phyloP scores from a whole-genome alignment of 2,888 invertebrate genomes.

The Tachina fera region DNA sequence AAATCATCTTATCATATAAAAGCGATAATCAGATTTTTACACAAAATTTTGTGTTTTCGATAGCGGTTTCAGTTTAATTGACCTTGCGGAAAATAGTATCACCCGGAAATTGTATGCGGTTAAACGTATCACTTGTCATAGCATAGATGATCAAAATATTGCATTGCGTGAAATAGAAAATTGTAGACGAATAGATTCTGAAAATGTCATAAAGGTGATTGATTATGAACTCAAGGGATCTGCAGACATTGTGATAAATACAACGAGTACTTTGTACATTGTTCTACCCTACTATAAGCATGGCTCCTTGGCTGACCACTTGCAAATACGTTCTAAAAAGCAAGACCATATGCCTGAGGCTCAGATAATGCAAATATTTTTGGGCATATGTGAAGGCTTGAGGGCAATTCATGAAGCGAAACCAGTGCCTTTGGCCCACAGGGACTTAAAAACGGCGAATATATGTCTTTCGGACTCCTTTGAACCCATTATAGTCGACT shows the following conservation, averaged over 20 bases:
- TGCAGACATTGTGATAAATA: constrained; percentile 87
- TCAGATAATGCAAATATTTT: constrained; percentile 88
- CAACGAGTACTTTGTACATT: constrained; percentile 88
- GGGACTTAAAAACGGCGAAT: constrained; percentile 94
- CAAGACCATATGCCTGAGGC: constrained; percentile 86
- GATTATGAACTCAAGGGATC: constrained; percentile 87
- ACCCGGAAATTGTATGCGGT: constrained; percentile 89
- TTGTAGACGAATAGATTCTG: constrained; percentile 88
- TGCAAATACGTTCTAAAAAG: constrained; percentile 85
- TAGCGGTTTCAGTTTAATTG: constrained; percentile 92
- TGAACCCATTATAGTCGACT: constrained; percentile 91
- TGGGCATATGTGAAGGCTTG: constrained; percentile 89
- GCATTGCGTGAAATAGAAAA: constrained; percentile 90
- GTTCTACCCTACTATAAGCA: constrained; percentile 91
- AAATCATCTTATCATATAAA: constrained; percentile 1
- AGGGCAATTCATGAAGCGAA: constrained; percentile 89
- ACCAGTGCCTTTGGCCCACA: constrained; percentile 90
- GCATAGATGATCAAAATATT: constrained; percentile 88
- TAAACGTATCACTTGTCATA: constrained; percentile 92
- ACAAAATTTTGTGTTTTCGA: constrained; percentile 73
- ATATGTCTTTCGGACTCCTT: constrained; percentile 89
- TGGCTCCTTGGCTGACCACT: constrained; percentile 89
- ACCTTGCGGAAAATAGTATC: constrained; percentile 87
- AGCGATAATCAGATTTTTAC: not conserved
- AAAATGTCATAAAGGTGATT: constrained; percentile 88